Evolutionary conservation across 2,113 vertebrate genomes (phyloP).

Genomic region (Pithys albifrons): DNA sequence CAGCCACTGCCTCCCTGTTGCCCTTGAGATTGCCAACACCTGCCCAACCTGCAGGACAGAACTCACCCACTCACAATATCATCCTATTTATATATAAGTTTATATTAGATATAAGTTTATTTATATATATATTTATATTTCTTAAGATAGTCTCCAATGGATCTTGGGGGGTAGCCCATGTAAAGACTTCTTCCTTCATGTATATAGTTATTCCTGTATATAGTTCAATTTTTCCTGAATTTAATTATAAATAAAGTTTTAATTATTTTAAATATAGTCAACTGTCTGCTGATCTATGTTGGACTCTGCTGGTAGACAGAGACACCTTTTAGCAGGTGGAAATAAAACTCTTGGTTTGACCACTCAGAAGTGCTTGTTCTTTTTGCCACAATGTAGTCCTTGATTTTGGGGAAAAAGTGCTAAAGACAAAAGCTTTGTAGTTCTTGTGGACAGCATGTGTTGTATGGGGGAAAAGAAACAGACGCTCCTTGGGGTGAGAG

Average conservation of each 20-base stretch:
- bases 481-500: background rate
- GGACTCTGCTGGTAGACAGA: conserved; percentile 54
- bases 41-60: background rate
- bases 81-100: background rate
- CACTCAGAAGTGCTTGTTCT: rapidly evolving
- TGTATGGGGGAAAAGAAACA: background rate
- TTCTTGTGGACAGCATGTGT: background rate
- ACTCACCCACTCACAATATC: rapidly evolving
- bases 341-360: conserved; percentile 63
- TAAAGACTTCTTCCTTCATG: background rate
- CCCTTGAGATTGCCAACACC: rapidly evolving
- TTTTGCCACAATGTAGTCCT: background rate
- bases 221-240: conserved; percentile 42
- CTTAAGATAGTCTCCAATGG: background rate
- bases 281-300: conserved; percentile 29
- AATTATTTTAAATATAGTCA: background rate
- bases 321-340: conserved; percentile 41
- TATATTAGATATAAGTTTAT: no score
- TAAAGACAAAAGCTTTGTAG: background rate
- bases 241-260: conserved; percentile 35
- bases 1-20: rapidly evolving
- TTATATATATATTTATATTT: no score
- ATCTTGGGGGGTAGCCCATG: background rate
- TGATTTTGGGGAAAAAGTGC: background rate
- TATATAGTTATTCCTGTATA: background rate